Evolutionary conservation across 2,797 vertebrate genomes (phyloP).

Genomic region (Darevskia nairensis): DNA sequence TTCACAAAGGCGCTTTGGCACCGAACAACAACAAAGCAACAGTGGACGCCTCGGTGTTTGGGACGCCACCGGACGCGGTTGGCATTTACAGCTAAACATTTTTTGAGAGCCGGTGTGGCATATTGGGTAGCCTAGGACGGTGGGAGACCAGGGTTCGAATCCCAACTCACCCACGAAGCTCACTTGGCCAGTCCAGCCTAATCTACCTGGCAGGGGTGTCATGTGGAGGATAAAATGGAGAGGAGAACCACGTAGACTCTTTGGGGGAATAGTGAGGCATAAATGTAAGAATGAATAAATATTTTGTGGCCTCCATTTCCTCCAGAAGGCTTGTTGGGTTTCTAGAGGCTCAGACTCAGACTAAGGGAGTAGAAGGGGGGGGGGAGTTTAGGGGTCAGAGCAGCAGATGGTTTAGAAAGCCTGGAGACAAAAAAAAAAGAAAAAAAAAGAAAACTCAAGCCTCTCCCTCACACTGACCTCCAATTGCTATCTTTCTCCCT

Average conservation of each 20-base stretch:
- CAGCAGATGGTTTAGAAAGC: too few species aligned
- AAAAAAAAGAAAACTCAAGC: neutral
- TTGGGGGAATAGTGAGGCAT: too few species aligned
- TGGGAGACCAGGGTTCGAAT: too few species aligned
- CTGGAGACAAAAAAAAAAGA: neutral
- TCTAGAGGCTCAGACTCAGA: neutral
- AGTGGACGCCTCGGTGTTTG: slow-evolving; percentile 15
- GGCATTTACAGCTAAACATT: neutral
- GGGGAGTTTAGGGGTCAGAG: neutral
- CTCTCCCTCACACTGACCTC: neutral
- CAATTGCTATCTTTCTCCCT: neutral
- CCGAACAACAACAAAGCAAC: slow-evolving; percentile 24
- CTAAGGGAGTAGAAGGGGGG: neutral
- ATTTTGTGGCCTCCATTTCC: neutral
- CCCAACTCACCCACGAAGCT: too few species aligned
- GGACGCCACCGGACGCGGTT: neutral
- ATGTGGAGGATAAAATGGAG: too few species aligned
- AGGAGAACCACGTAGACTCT: too few species aligned
- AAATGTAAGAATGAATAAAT: too few species aligned
- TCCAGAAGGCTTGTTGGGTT: neutral
- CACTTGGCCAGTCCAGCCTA: too few species aligned
- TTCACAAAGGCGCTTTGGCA: neutral
- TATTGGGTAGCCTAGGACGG: too few species aligned
- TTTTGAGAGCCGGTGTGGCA: neutral
- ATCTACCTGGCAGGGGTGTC: too few species aligned